phyloP scores from a whole-genome alignment of 2,888 invertebrate genomes.

The Ichneumon xanthorius region DNA sequence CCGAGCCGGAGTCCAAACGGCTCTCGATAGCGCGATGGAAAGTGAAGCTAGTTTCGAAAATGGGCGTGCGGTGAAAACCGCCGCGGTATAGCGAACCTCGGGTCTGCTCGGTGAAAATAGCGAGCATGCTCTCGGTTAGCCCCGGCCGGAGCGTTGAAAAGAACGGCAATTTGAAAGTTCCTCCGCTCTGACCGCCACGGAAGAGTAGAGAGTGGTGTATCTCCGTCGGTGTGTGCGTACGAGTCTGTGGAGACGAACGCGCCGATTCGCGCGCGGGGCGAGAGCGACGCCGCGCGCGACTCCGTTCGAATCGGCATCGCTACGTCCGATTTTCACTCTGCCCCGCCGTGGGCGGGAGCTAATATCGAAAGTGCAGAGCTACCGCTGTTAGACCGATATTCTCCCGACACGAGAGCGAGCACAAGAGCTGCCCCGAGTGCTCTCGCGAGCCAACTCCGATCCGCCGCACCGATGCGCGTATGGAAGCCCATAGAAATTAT shows the following conservation, averaged over 20 bases:
- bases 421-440: constrained; percentile 14
- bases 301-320: constrained; percentile 48
- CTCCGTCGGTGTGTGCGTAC: background rate
- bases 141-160: constrained; percentile 68
- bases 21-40: constrained; percentile 50
- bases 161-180: constrained; percentile 79
- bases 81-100: constrained; percentile 35
- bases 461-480: background rate
- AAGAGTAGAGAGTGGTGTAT: constrained; percentile 49
- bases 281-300: constrained; percentile 41
- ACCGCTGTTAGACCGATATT: constrained; percentile 42
- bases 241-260: background rate
- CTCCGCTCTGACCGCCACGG: constrained; percentile 57
- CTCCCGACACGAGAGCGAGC: constrained; percentile 28
- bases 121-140: constrained; percentile 51
- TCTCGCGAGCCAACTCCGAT: constrained; percentile 8
- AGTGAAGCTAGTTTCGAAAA: constrained; percentile 64
- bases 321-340: constrained; percentile 78
- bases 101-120: constrained; percentile 58
- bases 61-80: constrained; percentile 62
- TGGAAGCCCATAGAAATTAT: constrained; percentile 23
- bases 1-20: constrained; percentile 10
- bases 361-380: constrained; percentile 69
- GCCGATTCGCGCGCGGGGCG: constrained; percentile 30
- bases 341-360: constrained; percentile 67